These are phyloP conservation scores for Ashinkailepas kermadecensis DNA, from an alignment of 2,888 invertebrate species.

Conservation along the genomic window DNA sequence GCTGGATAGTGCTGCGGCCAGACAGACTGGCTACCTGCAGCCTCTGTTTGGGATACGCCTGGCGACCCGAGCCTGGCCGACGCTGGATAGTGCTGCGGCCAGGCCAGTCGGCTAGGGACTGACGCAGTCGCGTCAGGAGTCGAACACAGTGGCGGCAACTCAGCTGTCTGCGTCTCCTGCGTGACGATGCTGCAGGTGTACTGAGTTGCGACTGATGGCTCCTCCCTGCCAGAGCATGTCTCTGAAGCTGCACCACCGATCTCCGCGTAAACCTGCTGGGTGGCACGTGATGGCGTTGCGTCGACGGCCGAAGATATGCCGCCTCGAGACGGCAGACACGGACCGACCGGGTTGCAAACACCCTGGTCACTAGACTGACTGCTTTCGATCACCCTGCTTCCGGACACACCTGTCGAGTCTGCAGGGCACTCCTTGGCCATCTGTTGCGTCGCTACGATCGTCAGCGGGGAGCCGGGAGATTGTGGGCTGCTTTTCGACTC, in stretches of 20 bases:
- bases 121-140: no score
- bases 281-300: no score
- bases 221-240: not conserved
- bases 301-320: no score
- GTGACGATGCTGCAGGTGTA: slow-evolving; percentile 13
- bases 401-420: not conserved
- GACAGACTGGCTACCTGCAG: no score
- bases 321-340: no score
- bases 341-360: no score
- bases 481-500: not conserved
- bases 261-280: no score
- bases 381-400: not conserved
- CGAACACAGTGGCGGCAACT: not conserved
- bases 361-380: not conserved
- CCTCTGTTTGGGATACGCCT: no score
- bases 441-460: not conserved
- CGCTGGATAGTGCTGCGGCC: no score
- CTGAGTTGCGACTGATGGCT: not conserved
- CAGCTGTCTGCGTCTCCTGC: slow-evolving; percentile 6
- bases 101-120: no score
- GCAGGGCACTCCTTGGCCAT: not conserved
- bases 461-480: not conserved
- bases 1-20: no score
- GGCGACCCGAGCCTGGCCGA: no score
- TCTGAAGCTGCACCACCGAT: not conserved